A percentile compares a stretch with the other conserved stretches of the same genome.
These are phyloP conservation scores for Chaetodon trifasciatus DNA, from an alignment of 2,797 vertebrate species.

Conservation along the genomic window DNA sequence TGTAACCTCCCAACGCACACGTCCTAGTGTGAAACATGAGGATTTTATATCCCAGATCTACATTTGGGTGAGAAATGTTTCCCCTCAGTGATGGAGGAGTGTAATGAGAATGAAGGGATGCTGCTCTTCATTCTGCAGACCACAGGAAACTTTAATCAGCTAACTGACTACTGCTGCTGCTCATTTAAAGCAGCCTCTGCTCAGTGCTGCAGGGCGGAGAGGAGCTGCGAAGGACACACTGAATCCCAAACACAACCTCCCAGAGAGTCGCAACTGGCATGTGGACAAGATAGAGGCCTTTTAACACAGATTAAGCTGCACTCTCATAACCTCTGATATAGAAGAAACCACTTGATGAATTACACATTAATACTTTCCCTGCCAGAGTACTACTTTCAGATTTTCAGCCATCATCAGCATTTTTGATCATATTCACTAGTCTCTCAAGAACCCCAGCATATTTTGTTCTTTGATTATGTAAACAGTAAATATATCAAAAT, in stretches of 20 bases:
- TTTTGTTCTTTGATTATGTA: too few relatives aligned
- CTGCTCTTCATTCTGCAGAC: conserved; percentile 31
- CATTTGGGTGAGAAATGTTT: conserved; percentile 4
- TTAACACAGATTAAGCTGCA: neutral
- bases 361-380: neutral
- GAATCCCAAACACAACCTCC: conserved; percentile 9
- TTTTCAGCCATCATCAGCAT: too few relatives aligned
- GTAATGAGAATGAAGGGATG: neutral
- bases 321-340: neutral
- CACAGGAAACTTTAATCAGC: conserved; percentile 31
- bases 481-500: too few relatives aligned
- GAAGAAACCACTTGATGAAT: neutral
- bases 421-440: too few relatives aligned
- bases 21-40: neutral
- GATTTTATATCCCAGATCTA: neutral
- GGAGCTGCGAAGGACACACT: conserved; percentile 10
- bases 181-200: conserved; percentile 21
- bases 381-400: too few relatives aligned
- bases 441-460: too few relatives aligned
- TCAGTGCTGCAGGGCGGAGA: conserved; percentile 18
- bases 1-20: neutral
- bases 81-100: neutral
- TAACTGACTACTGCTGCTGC: conserved; percentile 24
- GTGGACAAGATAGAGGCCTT: neutral
- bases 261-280: conserved; percentile 6